These are phyloP conservation scores for Schrankia costaestrigalis DNA, from an alignment of 2,888 invertebrate species.

Conservation along the genomic window DNA sequence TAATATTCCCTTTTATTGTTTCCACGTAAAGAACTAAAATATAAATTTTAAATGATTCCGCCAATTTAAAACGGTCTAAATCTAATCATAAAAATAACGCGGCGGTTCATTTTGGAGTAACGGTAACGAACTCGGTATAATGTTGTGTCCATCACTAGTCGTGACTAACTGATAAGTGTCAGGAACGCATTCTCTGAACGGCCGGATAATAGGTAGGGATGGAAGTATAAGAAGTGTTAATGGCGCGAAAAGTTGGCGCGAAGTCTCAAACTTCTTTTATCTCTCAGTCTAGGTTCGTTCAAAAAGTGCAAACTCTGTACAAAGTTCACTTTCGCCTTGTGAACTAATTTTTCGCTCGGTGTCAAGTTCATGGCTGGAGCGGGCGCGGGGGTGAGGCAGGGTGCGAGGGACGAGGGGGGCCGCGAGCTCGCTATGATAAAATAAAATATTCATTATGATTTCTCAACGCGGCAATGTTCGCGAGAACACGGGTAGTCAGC, in stretches of 20 bases:
- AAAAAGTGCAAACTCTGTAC: slow-evolving; percentile 78
- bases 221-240: no score
- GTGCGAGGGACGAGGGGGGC: slow-evolving; percentile 25
- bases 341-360: slow-evolving; percentile 80
- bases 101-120: no score
- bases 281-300: slow-evolving; percentile 71
- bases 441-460: slow-evolving; percentile 81
- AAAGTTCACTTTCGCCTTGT: slow-evolving; percentile 79
- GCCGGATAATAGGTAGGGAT: no score
- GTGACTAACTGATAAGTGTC: no score
- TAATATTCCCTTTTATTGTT: no score
- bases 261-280: slow-evolving; percentile 67
- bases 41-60: no score
- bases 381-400: slow-evolving; percentile 29
- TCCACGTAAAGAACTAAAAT: no score
- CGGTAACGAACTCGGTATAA: no score
- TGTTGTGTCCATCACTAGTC: no score
- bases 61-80: no score
- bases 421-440: slow-evolving; percentile 66
- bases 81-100: no score
- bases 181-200: no score
- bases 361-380: slow-evolving; percentile 75
- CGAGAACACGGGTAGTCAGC: slow-evolving; percentile 48
- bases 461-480: slow-evolving; percentile 71
- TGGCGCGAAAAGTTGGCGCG: slow-evolving; percentile 26